Conservation (phyloP, 2,797 vertebrate genomes). For the Coreius guichenoti region DNA sequence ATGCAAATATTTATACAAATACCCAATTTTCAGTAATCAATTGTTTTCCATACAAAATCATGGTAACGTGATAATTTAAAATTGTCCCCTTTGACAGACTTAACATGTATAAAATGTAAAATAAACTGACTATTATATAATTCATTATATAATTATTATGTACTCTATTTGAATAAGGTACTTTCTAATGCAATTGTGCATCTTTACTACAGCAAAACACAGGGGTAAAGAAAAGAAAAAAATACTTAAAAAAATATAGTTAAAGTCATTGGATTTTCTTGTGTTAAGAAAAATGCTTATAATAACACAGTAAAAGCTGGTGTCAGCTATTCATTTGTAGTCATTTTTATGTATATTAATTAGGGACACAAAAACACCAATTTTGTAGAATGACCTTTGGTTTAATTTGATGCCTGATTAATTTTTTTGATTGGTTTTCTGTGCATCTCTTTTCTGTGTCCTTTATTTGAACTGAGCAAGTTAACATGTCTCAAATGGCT, state of each 20-base stretch:
- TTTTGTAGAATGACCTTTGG: conserved; percentile 2
- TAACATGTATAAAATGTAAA: not conserved
- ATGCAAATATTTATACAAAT: not conserved
- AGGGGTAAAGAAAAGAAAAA: not conserved
- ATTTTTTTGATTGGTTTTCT: conserved; percentile 17
- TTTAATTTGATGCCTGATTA: conserved; percentile 21
- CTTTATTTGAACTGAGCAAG: not conserved
- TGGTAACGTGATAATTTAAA: not conserved
- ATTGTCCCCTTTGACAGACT: too few relatives aligned
- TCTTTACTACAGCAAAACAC: not conserved
- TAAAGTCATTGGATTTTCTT: not conserved
- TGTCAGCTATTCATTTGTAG: not conserved
- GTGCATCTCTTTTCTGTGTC: not conserved
- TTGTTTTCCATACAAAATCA: not conserved
- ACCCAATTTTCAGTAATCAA: not conserved
- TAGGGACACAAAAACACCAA: not conserved
- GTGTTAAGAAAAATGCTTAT: not conserved
- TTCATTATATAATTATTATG: too few relatives aligned
- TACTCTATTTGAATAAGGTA: too few relatives aligned
- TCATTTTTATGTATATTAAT: not conserved
- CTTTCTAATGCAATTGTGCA: not conserved
- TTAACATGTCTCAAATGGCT: not conserved
- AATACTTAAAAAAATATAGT: not conserved
- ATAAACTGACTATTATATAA: not conserved
- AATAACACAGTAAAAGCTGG: not conserved